Evolutionary conservation across 2,113 vertebrate species (phyloP).

Genomic region (Macheiramphus alcinus): DNA sequence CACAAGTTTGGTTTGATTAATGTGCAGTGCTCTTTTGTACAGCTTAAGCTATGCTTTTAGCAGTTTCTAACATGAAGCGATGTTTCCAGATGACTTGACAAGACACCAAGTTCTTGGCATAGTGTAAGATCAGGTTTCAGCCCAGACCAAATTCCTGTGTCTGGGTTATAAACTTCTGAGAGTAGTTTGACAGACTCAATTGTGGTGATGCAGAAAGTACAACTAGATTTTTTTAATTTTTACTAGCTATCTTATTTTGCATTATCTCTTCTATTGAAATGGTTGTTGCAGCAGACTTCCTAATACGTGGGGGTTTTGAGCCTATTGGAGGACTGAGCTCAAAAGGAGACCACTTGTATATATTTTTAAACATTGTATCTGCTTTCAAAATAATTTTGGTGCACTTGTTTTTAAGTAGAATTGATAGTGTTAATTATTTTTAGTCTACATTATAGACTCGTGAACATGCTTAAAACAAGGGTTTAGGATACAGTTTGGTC

Average conservation of each 20-base stretch:
- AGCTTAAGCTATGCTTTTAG: not conserved
- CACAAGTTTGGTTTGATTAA: not conserved
- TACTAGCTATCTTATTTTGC: not conserved
- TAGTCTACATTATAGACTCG: not conserved
- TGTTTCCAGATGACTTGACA: slow-evolving; percentile 46
- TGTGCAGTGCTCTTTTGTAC: not conserved
- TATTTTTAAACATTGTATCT: not conserved
- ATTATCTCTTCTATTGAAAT: not conserved
- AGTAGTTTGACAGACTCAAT: not conserved
- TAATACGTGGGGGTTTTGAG: not conserved
- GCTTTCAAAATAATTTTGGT: not conserved
- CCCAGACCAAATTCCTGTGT: slow-evolving; percentile 51
- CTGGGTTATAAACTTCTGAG: slow-evolving; percentile 21
- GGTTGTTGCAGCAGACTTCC: not conserved
- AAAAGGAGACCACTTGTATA: not conserved
- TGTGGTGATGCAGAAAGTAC: not conserved
- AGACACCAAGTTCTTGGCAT: slow-evolving; percentile 33
- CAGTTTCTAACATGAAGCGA: not conserved
- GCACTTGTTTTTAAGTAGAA: not conserved
- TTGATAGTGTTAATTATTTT: not conserved
- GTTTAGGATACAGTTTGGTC: not conserved
- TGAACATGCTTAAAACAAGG: not conserved
- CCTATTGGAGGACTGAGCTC: not conserved
- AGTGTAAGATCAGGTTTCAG: not conserved
- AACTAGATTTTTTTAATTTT: not conserved